A percentile compares a stretch with the other conserved stretches of the same genome.
These are phyloP conservation scores for Spheniscus mendiculus DNA, from an alignment of 2,113 vertebrate species.

Conservation along the genomic window DNA sequence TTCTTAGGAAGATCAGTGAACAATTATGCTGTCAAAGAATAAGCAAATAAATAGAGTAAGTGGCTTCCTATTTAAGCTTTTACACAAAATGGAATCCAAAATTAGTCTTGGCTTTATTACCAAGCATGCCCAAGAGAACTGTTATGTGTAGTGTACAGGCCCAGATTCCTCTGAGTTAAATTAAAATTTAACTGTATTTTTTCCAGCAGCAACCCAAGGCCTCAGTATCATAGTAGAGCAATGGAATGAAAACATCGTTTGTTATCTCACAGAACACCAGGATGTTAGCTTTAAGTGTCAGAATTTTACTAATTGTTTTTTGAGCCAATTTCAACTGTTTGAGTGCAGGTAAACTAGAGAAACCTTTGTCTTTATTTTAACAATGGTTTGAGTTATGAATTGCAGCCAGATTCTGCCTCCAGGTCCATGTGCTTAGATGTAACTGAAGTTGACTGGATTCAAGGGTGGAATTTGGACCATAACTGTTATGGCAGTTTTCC, in stretches of 20 bases:
- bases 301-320: not conserved
- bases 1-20: slow-evolving; percentile 7
- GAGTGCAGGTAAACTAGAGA: not conserved
- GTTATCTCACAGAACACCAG: not conserved
- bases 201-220: not conserved
- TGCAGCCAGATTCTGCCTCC: not conserved
- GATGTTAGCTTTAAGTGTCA: not conserved
- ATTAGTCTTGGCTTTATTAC: not conserved
- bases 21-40: not conserved
- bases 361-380: not conserved
- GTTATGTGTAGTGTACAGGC: not conserved
- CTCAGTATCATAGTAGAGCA: not conserved
- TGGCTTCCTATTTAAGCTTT: not conserved
- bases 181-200: not conserved
- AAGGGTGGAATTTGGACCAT: not conserved
- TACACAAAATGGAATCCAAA: not conserved
- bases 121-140: not conserved
- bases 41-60: not conserved
- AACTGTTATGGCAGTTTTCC: not conserved
- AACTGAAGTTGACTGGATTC: not conserved
- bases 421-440: not conserved
- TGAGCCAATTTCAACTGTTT: not conserved
- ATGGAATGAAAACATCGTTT: not conserved
- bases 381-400: not conserved
- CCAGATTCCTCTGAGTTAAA: not conserved